Base-by-base conservation (phyloP, 2,888 invertebrate genomes). In the Agrotis puta region DNA sequence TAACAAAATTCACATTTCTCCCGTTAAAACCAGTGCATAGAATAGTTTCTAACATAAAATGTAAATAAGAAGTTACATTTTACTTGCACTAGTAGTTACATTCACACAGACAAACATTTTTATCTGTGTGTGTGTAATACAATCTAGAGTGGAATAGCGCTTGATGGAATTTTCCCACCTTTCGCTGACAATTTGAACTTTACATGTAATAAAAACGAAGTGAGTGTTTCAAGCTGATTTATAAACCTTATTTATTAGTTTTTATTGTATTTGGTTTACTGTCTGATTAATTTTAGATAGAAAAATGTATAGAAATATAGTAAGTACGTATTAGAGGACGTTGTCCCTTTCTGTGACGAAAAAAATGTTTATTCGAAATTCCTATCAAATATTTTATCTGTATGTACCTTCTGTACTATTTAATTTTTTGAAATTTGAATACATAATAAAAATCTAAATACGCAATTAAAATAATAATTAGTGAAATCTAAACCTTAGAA, bases 91-190 rank as follows among this genome's bases (percentile, higher is more conserved):
- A 63, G 61, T 50, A 64, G 59, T 62, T 50, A 24, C 33, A 74
- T 69, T 9, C 54, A 75, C 73, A 81, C 72, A 59, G 0, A n/a
- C 11, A 22, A 16, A 48, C 0, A 22, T n/a, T 58, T 56, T 24
- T 11, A 0, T 11, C 13, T 47, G 51, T 67, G 74, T 70, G 74
- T 64, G 75, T 79, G 81, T 78, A 84, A 80, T 56, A 77, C 74
- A 81, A 83, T 79, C 83, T 76, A 83, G n/a, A n/a, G 74, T 63
- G 70, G 63, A 80, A 78, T 85, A 58, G 71, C 83, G 64, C 61
- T 71, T 20, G 53, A 14, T 79, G 88, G 88, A 85, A 88, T 87
- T 89, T 91, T 90, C 90, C 89, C 89, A 87, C 90, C 90, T 91
- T 90, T 91, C 90, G 89, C 90, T 85, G 27, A 67, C 57, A 58